Base-by-base conservation (phyloP, 2,888 invertebrate species). In the Hydriomena furcata region DNA sequence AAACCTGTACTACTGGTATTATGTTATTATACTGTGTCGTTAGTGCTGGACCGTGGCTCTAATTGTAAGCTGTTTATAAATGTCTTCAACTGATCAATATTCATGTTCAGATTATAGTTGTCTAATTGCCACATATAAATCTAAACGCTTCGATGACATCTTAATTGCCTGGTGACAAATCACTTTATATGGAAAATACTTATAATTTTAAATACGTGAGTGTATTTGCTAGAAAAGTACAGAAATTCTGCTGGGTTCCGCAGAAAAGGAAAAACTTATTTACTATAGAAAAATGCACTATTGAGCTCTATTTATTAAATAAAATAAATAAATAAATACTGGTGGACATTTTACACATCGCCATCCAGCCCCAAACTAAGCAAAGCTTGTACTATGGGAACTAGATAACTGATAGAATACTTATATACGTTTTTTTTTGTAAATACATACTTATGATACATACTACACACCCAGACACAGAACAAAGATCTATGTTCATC, bases 121-220 rank as follows among this genome's bases (percentile, higher is more conserved):
- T 79, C 79, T 88, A 84, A 88, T 87, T 85, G 83, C 84, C 76
- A 72, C 77, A 73, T 79, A 85, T 86, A 84, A 86, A 88, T 87
- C 78, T 80, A 69, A 77, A 78, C 73, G 71, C 76, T 65, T 68
- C 77, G 83, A 81, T 83, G 87, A 87, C 87, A 82, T 86, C 85
- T 89, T 87, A 87, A 88, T 88, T 86, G 83, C 78, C 58, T 65
- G 5, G 65, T 78, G 75, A 84, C 82, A 82, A 85, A 87, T 87
- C 78, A 81, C 76, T 64, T 63, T 73, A 69, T 73, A 65, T 68
- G 54, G 61, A 73, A 74, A 76, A 73, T 74, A 72, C 78, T 78
- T 75, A 70, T 67, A 68, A 67, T 55, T 43, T 54, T n/a, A n/a
- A n/a, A n/a, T n/a, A n/a, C n/a, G n/a, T n/a, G n/a, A n/a, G 48